Evolutionary conservation across 2,797 vertebrate genomes (phyloP).

Genomic region (Sebastes umbrosus): DNA sequence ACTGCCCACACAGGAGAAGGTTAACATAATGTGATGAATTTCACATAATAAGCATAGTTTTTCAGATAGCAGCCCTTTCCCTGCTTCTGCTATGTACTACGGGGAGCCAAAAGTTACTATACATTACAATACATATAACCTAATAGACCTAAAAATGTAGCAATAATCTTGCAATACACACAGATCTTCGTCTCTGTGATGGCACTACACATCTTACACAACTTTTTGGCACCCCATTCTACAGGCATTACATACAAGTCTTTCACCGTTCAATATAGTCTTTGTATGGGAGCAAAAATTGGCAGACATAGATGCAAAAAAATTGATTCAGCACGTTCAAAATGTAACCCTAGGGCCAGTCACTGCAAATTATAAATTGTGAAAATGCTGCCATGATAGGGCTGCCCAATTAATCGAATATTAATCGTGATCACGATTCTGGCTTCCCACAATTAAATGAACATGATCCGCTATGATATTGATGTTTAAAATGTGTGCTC

Average conservation of each 20-base stretch:
- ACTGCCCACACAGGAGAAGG: not conserved
- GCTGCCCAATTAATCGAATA: too few species aligned
- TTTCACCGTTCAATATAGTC: not conserved
- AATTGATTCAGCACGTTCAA: not conserved
- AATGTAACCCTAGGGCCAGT: not conserved
- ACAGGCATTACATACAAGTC: not conserved
- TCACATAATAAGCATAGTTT: not conserved
- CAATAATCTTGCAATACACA: not conserved
- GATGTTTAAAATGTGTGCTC: too few species aligned
- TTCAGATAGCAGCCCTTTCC: not conserved
- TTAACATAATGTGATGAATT: not conserved
- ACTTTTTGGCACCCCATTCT: not conserved
- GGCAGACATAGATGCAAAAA: not conserved
- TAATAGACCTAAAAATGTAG: not conserved
- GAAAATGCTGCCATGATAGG: too few species aligned
- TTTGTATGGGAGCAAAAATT: not conserved
- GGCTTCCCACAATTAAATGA: too few species aligned
- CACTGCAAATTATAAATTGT: not conserved
- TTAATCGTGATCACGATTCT: too few species aligned
- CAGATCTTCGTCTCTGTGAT: not conserved
- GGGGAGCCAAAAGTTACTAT: not conserved
- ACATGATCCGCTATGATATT: too few species aligned
- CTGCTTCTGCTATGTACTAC: not conserved
- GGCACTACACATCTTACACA: not conserved
- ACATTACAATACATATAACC: not conserved